Evolutionary conservation across 2,113 vertebrate species (phyloP).

Genomic region (Corythornis madagascariensis): DNA sequence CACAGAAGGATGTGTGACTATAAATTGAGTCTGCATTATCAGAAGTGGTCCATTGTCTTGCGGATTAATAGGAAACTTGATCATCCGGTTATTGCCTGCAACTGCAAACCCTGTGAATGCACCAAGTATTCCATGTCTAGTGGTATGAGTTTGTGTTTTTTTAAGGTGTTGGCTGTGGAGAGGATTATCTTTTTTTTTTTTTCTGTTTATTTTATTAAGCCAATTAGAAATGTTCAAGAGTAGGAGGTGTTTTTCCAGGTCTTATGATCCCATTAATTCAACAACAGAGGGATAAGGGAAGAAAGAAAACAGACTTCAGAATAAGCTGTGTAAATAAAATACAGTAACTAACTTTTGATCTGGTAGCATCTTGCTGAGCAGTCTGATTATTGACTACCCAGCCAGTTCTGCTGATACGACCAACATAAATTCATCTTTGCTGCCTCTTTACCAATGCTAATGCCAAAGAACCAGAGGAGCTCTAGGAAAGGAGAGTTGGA

Average conservation of each 20-base stretch:
- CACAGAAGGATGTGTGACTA: background rate
- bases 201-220: slow-evolving; percentile 42
- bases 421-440: slow-evolving; percentile 48
- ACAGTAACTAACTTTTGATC: slow-evolving; percentile 31
- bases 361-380: slow-evolving; percentile 22
- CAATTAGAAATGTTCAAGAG: slow-evolving; percentile 45
- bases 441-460: slow-evolving; percentile 35
- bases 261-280: slow-evolving; percentile 56
- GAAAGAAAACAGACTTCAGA: slow-evolving; percentile 10
- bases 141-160: background rate
- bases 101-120: background rate
- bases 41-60: slow-evolving; percentile 33
- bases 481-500: slow-evolving; percentile 31
- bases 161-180: background rate
- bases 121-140: background rate
- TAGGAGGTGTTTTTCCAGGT: slow-evolving; percentile 18
- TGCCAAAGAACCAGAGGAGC: slow-evolving; percentile 23
- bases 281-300: slow-evolving; percentile 7
- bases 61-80: slow-evolving; percentile 55
- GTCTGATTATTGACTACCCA: slow-evolving; percentile 42
- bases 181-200: slow-evolving; percentile 14
- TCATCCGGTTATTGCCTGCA: slow-evolving; percentile 41
- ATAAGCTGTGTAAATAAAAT: slow-evolving; percentile 23
- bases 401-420: slow-evolving; percentile 31
- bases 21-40: background rate